These are phyloP conservation scores for Halcyon malimbica DNA, from an alignment of 2,113 vertebrate genomes.

Conservation along the genomic window DNA sequence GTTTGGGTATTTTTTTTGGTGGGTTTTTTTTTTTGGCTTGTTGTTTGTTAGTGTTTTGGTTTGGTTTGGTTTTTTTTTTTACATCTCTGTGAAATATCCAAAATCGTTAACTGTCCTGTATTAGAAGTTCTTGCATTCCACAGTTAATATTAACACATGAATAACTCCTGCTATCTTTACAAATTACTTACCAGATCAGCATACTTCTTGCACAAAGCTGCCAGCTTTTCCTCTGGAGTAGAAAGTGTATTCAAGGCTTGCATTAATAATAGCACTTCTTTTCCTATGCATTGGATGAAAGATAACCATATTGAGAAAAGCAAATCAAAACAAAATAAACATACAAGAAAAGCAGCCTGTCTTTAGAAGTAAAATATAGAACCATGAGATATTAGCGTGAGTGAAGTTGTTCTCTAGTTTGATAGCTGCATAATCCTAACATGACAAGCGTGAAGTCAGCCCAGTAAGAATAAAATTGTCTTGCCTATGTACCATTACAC, in stretches of 20 bases:
- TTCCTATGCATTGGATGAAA: constrained; percentile 80
- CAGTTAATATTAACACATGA: not conserved
- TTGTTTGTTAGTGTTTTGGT: not conserved
- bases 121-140: not conserved
- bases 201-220: constrained; percentile 98
- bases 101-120: not conserved
- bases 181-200: constrained; percentile 91
- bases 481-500: not conserved
- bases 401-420: not conserved
- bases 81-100: not conserved
- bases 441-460: not conserved
- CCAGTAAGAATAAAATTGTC: not conserved
- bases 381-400: not conserved
- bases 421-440: not conserved
- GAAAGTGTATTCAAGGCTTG: constrained; percentile 93
- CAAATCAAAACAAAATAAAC: not conserved
- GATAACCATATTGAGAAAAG: not conserved
- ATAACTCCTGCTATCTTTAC: constrained; percentile 13
- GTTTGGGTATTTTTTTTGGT: no score
- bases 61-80: no score
- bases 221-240: constrained; percentile 96
- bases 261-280: constrained; percentile 97
- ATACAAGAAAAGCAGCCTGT: not conserved
- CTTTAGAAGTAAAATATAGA: not conserved
- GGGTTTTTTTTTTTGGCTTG: no score